A percentile compares a stretch with the other conserved stretches of the same genome.
Conservation (phyloP, 92 coral and sea anemone genomes). For the Palythoa grandiflora region DNA sequence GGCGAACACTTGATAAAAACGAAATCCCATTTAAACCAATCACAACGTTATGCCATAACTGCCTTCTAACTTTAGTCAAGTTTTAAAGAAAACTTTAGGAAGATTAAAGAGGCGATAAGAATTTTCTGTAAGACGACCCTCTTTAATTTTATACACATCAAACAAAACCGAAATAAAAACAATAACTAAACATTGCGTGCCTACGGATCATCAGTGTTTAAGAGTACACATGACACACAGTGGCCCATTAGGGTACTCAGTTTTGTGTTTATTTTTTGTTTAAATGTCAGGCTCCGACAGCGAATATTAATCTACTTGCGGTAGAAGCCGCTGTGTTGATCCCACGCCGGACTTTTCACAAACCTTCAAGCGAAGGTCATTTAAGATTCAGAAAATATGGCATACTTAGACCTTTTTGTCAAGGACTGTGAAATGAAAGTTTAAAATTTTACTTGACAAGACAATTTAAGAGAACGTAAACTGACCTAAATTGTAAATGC, state of each 20-base stretch:
- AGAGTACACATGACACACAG: not conserved
- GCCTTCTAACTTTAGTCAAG: not conserved
- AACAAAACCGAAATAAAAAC: not conserved
- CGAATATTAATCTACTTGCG: not conserved
- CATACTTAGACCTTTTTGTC: not conserved
- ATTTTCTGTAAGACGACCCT: not conserved
- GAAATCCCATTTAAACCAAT: not conserved
- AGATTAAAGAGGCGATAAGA: not conserved
- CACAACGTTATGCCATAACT: not conserved
- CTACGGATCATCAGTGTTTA: not conserved
- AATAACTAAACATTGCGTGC: constrained; percentile 35
- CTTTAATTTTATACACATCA: not conserved
- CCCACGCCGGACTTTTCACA: not conserved
- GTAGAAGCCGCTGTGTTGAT: not conserved
- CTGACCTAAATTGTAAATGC: not conserved
- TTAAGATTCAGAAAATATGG: not conserved
- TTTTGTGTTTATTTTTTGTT: constrained; percentile 17
- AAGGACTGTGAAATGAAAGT: not conserved
- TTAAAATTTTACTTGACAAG: not conserved
- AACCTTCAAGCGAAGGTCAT: not conserved
- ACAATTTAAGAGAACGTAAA: not conserved
- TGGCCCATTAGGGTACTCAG: constrained; percentile 19
- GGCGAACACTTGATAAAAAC: not conserved
- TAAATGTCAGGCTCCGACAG: constrained; percentile 15
- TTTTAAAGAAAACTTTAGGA: not conserved